Evolutionary conservation across 2,888 invertebrate genomes (phyloP).

Genomic region (Spodoptera exigua): DNA sequence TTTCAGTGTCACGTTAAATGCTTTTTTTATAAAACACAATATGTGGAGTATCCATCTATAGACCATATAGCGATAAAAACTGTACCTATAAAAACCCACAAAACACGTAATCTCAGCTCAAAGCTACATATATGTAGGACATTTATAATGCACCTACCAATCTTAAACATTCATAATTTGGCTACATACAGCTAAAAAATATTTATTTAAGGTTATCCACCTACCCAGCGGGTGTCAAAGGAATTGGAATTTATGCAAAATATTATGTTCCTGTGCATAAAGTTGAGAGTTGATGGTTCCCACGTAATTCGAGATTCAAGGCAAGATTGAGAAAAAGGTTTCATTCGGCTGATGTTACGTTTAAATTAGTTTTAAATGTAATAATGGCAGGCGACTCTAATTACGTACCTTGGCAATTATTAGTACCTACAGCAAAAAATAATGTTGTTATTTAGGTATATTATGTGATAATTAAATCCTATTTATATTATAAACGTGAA

Average conservation of each 20-base stretch:
- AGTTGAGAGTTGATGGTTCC: conserved; percentile 48
- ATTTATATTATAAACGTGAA: too few species aligned
- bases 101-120: conserved; percentile 7
- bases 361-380: conserved; percentile 31
- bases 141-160: conserved; percentile 5
- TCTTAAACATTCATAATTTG: conserved; percentile 45
- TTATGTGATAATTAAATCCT: too few species aligned
- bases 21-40: too few species aligned
- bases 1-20: conserved; percentile 1
- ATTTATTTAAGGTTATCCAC: conserved; percentile 52
- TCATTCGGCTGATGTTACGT: conserved; percentile 31
- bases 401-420: too few species aligned
- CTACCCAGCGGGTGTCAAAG: conserved; percentile 52
- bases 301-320: conserved; percentile 46
- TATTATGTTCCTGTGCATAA: conserved; percentile 47
- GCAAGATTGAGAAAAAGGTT: conserved; percentile 26
- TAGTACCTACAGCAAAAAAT: too few species aligned
- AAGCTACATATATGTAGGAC: conserved; percentile 9
- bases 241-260: conserved; percentile 42
- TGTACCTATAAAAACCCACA: background rate
- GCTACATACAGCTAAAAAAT: conserved; percentile 43
- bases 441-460: too few species aligned
- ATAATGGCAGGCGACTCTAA: background rate
- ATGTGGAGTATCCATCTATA: too few species aligned
- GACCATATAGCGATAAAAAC: background rate